Evolutionary conservation across 2,888 invertebrate genomes (phyloP), one percentile per base, ranked within the genome.

Genomic region (Nomada ruficornis): DNA sequence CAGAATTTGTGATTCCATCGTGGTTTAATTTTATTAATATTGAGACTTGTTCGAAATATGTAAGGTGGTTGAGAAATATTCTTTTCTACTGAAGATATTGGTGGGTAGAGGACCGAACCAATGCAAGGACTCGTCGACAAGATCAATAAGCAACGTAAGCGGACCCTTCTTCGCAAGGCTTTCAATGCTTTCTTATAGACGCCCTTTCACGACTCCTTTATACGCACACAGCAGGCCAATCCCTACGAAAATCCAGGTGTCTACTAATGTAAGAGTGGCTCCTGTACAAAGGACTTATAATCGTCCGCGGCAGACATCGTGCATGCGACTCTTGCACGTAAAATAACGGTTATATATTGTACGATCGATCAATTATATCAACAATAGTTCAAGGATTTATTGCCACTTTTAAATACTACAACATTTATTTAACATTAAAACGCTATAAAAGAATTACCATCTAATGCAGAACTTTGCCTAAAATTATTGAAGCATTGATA

Each of bases 121-220:
- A 77, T 65, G 76, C 75, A 76, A 82, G 80, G 78, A 84, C 76
- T 65, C 81, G 20, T 54, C 79, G 77, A 59, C 85, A 83, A 90
- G 90, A 91, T 91, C 90, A 89, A 91, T 91, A 91, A 88, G 79
- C 73, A 77, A 82, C 81, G 82, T 84, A 87, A 87, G 86, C 82
- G 80, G 84, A 86, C 89, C 89, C 88, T 87, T 80, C 83, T 79
- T 87, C 64, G 80, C 78, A 68, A 83, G 84, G 77, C 80, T 82
- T 85, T 85, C 80, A 76, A 77, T 83, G 84, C 80, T 80, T 83
- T 83, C 87, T 89, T 86, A 86, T 77, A 78, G 85, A 84, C 82
- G 82, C 77, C 86, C 89, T 86, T 83, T 78, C 77, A 65, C 57
- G 29, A 13, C 57, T 29, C 50, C 44, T 71, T 82, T 77, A 63